Evolutionary conservation across 2,113 vertebrate species (phyloP).

Genomic region (Hypomesus transpacificus): DNA sequence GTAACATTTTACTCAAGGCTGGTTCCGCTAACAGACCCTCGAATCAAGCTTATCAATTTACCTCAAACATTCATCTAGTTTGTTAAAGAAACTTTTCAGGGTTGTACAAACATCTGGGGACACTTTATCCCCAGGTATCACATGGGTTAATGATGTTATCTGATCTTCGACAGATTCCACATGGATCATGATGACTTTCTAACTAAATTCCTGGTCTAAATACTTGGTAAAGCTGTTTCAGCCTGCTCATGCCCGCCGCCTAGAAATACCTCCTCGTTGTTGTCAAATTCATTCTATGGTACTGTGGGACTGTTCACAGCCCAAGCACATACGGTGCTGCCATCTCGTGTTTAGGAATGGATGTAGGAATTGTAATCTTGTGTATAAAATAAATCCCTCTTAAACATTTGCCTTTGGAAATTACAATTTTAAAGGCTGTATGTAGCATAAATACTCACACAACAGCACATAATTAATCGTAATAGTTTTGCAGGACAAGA

Average conservation of each 20-base stretch:
- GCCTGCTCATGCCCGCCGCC: background rate
- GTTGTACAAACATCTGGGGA: conserved; percentile 24
- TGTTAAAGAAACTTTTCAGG: conserved; percentile 49
- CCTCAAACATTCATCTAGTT: conserved; percentile 66
- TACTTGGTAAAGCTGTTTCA: too few relatives aligned
- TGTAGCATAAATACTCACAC: background rate
- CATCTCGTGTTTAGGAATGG: conserved; percentile 21
- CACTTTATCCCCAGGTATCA: conserved; percentile 26
- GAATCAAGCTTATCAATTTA: conserved; percentile 22
- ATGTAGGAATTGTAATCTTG: background rate
- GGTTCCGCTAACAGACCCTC: background rate
- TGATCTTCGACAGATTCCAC: conserved; percentile 44
- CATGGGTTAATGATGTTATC: conserved; percentile 32
- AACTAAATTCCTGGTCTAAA: background rate
- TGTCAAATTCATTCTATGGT: background rate
- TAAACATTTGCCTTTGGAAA: background rate
- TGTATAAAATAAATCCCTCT: background rate
- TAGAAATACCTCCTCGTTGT: background rate
- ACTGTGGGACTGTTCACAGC: background rate
- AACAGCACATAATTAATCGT: background rate
- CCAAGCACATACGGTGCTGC: conserved; percentile 14
- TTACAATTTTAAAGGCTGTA: background rate
- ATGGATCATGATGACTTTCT: conserved; percentile 27
- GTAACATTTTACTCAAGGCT: background rate
- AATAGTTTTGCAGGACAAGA: too few relatives aligned